These are phyloP conservation scores for Drosophila burlai DNA, from an alignment of 1,140 invertebrate genomes.

Conservation along the genomic window DNA sequence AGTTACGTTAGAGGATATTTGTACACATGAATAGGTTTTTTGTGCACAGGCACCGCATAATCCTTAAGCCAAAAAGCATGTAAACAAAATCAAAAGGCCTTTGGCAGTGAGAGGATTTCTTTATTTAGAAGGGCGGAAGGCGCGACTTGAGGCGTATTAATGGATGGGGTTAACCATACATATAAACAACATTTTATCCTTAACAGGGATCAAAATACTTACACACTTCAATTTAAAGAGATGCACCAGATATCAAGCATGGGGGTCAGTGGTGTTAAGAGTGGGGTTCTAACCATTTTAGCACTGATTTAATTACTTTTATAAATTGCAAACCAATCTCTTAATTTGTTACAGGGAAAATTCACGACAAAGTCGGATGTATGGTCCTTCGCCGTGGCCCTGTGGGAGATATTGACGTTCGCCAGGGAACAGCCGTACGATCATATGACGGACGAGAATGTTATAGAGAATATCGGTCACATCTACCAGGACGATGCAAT, in stretches of 20 bases:
- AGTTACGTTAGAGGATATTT: conserved; percentile 66
- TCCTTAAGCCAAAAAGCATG: conserved; percentile 61
- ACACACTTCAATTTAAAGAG: background rate
- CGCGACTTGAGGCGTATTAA: conserved; percentile 11
- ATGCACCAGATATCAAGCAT: background rate
- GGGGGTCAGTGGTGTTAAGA: background rate
- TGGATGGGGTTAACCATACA: background rate
- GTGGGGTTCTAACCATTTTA: background rate
- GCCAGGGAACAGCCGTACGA: conserved; percentile 93
- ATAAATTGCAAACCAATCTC: conserved; percentile 5
- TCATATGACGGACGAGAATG: conserved; percentile 91
- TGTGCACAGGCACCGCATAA: conserved; percentile 45
- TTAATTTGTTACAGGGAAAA: conserved; percentile 88
- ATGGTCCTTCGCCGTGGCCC: conserved; percentile 95
- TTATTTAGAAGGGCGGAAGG: conserved; percentile 9
- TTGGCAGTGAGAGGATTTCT: conserved; percentile 31
- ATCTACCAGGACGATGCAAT: conserved; percentile 89
- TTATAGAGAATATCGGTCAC: conserved; percentile 91
- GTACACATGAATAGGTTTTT: conserved; percentile 61
- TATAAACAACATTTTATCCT: conserved; percentile 8
- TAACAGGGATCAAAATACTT: conserved; percentile 1
- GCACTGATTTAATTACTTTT: background rate
- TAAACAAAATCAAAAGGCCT: conserved; percentile 56
- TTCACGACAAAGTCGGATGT: conserved; percentile 95
- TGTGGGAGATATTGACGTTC: conserved; percentile 96